These are phyloP conservation scores for Phyllotreta cruciferae DNA, from an alignment of 2,888 invertebrate species.

Conservation along the genomic window DNA sequence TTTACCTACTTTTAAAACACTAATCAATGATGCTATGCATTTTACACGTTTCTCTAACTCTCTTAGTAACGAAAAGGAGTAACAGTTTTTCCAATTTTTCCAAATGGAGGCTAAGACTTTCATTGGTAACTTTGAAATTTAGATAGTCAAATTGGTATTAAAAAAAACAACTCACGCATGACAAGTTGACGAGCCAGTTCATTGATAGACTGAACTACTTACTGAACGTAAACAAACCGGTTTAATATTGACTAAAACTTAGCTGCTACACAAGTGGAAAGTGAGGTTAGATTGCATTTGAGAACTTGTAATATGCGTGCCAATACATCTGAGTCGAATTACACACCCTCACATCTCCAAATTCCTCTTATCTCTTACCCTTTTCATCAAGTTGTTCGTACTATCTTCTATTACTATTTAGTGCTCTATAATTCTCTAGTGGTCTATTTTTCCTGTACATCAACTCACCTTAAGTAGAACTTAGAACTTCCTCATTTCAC, in stretches of 20 bases:
- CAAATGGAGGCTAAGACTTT: conserved; percentile 19
- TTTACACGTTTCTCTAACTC: too few species aligned
- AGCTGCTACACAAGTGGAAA: conserved; percentile 37
- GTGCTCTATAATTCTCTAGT: too few species aligned
- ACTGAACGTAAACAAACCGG: conserved; percentile 29
- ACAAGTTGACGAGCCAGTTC: conserved; percentile 28
- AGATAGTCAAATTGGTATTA: conserved; percentile 27
- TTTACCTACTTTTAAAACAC: neutral
- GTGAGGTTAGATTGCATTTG: conserved; percentile 25
- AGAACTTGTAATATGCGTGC: neutral
- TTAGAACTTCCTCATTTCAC: too few species aligned
- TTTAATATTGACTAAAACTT: conserved; percentile 33
- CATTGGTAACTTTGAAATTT: conserved; percentile 26
- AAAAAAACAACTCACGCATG: conserved; percentile 18
- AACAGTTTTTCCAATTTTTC: neutral
- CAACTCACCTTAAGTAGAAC: too few species aligned
- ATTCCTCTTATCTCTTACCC: too few species aligned
- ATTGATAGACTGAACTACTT: conserved; percentile 25
- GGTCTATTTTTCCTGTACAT: too few species aligned
- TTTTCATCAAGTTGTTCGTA: too few species aligned
- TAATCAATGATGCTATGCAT: neutral
- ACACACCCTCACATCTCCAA: too few species aligned
- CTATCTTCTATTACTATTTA: too few species aligned
- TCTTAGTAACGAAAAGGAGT: neutral
- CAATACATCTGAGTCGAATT: too few species aligned